Conservation (phyloP, 2,797 vertebrate genomes). For the Coracias cyanogaster region DNA sequence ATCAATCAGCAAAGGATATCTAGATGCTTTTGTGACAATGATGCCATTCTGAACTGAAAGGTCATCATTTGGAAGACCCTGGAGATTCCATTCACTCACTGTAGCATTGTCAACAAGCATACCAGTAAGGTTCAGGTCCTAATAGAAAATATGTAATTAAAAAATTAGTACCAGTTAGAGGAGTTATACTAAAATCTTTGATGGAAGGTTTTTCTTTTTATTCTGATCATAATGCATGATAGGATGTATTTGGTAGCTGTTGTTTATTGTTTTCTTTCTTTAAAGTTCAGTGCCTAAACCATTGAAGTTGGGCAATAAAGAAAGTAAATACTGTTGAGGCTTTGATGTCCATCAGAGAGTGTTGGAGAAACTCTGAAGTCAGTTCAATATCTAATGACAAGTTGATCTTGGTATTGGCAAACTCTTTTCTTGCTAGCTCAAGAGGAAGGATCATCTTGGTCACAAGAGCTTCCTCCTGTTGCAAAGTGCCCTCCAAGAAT, state of each 20-base stretch:
- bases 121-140: constrained; percentile 84
- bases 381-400: neutral
- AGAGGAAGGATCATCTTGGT: neutral
- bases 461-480: neutral
- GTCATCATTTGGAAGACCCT: constrained; percentile 87
- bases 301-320: neutral
- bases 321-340: neutral
- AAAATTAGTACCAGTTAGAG: neutral
- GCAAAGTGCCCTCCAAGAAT: neutral
- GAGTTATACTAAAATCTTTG: neutral
- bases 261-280: neutral
- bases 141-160: neutral
- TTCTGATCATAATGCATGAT: neutral
- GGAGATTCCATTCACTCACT: constrained; percentile 87
- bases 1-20: constrained; percentile 88
- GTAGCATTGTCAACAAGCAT: constrained; percentile 87
- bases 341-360: neutral
- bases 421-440: neutral
- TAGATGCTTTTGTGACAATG: constrained; percentile 86
- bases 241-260: neutral
- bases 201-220: neutral
- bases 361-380: neutral
- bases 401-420: neutral
- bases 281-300: neutral
- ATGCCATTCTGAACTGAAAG: constrained; percentile 90